phyloP scores from a whole-genome alignment of 2,888 invertebrate genomes.

The Rhagium mordax region DNA sequence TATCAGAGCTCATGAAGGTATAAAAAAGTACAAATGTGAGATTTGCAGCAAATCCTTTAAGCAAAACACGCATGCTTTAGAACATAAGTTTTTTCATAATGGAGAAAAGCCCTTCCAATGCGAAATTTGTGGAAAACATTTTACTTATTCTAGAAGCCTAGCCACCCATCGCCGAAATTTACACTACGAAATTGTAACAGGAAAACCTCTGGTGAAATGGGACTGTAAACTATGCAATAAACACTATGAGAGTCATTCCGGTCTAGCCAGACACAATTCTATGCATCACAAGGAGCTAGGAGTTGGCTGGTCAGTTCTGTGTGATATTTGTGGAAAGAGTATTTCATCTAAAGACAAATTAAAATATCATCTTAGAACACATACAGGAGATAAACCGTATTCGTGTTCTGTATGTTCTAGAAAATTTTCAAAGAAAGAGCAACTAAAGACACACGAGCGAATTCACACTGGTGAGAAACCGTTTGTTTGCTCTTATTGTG shows the following conservation, averaged over 20 bases:
- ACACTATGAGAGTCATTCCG: conserved; percentile 63
- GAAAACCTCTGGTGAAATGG: conserved; percentile 57
- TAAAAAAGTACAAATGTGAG: conserved; percentile 65
- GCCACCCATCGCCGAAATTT: too few relatives aligned
- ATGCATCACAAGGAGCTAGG: conserved; percentile 45
- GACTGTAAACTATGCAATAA: conserved; percentile 71
- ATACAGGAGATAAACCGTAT: conserved; percentile 72
- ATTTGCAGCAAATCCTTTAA: conserved; percentile 69
- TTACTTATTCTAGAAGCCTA: background rate
- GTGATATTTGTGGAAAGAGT: conserved; percentile 66
- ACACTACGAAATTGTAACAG: too few relatives aligned
- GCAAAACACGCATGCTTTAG: conserved; percentile 68
- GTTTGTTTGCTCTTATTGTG: conserved; percentile 62
- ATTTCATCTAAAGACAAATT: conserved; percentile 60
- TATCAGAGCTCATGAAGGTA: conserved; percentile 68
- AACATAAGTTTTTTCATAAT: conserved; percentile 70
- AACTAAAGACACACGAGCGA: conserved; percentile 46
- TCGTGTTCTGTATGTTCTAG: conserved; percentile 72
- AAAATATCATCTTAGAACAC: conserved; percentile 64
- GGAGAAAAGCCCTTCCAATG: conserved; percentile 57
- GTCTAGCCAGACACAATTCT: conserved; percentile 66
- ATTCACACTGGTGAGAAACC: conserved; percentile 67
- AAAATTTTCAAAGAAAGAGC: conserved; percentile 66
- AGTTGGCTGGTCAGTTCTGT: conserved; percentile 55
- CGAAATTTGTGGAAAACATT: conserved; percentile 68